Evolutionary conservation across 2,797 vertebrate species (phyloP).

Genomic region (Alca torda): DNA sequence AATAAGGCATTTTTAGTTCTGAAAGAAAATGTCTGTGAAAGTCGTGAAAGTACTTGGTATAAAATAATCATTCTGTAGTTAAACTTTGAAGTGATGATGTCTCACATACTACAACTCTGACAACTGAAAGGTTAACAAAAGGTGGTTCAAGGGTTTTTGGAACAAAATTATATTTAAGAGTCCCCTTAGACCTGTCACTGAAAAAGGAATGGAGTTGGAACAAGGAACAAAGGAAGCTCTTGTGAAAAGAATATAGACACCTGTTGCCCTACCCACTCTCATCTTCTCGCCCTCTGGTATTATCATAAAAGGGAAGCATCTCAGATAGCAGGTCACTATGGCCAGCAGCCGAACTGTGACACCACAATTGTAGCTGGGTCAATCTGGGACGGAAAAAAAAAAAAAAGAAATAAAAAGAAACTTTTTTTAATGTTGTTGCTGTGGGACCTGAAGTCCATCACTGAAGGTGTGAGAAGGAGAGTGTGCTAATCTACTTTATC

Average conservation of each 20-base stretch:
- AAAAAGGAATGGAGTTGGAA: background rate
- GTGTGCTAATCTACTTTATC: background rate
- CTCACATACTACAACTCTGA: background rate
- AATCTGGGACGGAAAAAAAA: background rate
- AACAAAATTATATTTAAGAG: constrained; percentile 36
- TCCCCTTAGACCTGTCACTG: constrained; percentile 21
- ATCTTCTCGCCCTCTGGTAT: background rate
- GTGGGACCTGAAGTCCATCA: background rate
- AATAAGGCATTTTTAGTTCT: background rate
- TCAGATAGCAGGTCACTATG: background rate
- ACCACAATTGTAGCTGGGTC: background rate
- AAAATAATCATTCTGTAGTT: background rate
- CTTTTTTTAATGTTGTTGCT: background rate
- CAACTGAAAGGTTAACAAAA: background rate
- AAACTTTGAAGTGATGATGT: background rate
- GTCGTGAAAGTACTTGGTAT: background rate
- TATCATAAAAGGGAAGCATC: constrained; percentile 2
- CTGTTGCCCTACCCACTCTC: background rate
- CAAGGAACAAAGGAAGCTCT: constrained; percentile 16
- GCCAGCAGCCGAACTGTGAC: constrained; percentile 12
- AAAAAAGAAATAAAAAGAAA: background rate
- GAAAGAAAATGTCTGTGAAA: background rate
- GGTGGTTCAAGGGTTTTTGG: background rate
- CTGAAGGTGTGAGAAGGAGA: background rate
- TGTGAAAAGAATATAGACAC: constrained; percentile 22